Base-by-base conservation (phyloP, 2,113 vertebrate genomes). In the Megaceryle torquata region DNA sequence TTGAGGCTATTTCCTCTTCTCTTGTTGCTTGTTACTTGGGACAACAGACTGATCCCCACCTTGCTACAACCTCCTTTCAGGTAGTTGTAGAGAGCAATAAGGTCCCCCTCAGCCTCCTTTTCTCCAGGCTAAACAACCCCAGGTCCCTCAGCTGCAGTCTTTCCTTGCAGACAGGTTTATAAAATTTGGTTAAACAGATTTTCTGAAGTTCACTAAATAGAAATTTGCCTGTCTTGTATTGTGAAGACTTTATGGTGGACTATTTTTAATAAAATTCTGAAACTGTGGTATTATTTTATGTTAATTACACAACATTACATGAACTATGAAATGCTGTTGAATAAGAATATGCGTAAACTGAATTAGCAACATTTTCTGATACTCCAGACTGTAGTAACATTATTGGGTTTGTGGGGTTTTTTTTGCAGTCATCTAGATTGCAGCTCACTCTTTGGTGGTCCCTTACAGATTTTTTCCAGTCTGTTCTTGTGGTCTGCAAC, bases 1-100 rank as follows among this genome's bases (percentile, higher is more conserved):
- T n/a, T 24, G 39, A 82, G 15, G 15, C 28, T 3, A 1, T 41
- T 69, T 83, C 37, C 37, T 37, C 37, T 37, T 1, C 0, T 53
- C 8, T 11, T 68, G 1, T 39, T 2, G 0, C 33, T 68, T 39
- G 6, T 6, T 53, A n/a, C 10, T n/a, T 54, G 29, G 13, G 5
- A 41, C 19, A 61, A 76, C 4, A 76, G 39, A 29, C 35, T 24
- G n/a, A 61, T 8, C 13, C 57, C 22, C 35, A 37, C 22, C 35
- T 61, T 8, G 15, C 35, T 37, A 15, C 35, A 37, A 10, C 35
- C 35, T 61, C 35, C n/a, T 37, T 61, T 61, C 59, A 61, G n/a
- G 59, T 61, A 61, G 22, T 25, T 61, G 22, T 37, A 61, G 59
- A 37, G 21, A 24, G 31, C 6, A 13, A 24, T 61, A 25, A 37